Conservation (phyloP, 1,140 invertebrate genomes). For the Drosophila lacertosa region DNA sequence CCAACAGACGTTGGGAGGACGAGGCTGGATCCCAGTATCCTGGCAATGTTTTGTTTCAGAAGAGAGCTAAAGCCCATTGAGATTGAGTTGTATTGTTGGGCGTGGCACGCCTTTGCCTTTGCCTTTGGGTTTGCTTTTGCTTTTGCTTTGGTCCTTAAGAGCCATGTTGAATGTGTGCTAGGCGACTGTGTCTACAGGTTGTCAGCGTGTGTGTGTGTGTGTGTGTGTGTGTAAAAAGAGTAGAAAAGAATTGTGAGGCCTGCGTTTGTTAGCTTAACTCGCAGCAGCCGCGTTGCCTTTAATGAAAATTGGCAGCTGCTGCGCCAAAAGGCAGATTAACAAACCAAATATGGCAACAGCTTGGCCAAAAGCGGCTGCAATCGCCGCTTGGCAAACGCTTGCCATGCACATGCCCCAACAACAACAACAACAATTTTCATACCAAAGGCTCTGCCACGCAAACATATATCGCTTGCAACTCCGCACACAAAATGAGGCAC, state of each 20-base stretch:
- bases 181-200: neutral
- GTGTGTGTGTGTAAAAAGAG: neutral
- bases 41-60: conserved; percentile 2
- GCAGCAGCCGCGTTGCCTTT: conserved; percentile 8
- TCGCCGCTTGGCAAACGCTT: conserved; percentile 5
- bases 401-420: conserved; percentile 38
- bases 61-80: conserved; percentile 10
- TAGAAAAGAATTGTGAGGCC: conserved; percentile 10
- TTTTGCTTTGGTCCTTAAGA: neutral
- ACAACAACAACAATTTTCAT: conserved; percentile 37
- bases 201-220: neutral
- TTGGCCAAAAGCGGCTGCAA: conserved; percentile 5
- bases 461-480: conserved; percentile 5
- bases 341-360: conserved; percentile 48
- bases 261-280: conserved; percentile 1
- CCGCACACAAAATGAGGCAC: conserved; percentile 12
- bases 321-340: conserved; percentile 40
- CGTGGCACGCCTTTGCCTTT: conserved; percentile 3
- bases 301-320: conserved; percentile 55
- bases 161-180: conserved; percentile 3
- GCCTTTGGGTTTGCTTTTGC: neutral
- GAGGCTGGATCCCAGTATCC: neutral
- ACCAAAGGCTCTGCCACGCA: no score
- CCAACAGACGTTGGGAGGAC: neutral
- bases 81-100: conserved; percentile 5